Evolutionary conservation across 2,113 vertebrate genomes (phyloP).

Genomic region (Xiphias gladius): DNA sequence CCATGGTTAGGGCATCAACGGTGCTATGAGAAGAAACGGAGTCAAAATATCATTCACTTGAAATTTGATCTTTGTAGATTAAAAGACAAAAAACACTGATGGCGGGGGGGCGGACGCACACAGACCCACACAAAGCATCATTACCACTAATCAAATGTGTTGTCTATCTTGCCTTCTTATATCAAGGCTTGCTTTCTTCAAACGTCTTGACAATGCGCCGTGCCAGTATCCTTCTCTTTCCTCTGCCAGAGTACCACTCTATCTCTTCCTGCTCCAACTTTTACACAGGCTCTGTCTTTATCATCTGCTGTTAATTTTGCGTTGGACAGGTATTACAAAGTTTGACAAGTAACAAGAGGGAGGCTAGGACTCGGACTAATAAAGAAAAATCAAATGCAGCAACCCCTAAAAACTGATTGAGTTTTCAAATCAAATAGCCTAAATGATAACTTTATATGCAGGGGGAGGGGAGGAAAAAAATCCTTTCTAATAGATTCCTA

Average conservation of each 20-base stretch:
- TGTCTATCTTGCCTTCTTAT: neutral
- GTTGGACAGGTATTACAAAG: no score
- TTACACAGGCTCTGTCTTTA: neutral
- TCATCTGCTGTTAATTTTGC: neutral
- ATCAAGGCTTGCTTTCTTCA: neutral
- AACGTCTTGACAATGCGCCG: neutral
- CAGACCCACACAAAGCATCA: no score
- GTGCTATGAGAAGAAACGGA: slow-evolving; percentile 47
- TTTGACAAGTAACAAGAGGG: neutral
- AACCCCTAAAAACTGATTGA: neutral
- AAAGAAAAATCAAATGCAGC: neutral
- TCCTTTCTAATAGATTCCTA: neutral
- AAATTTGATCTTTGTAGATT: neutral
- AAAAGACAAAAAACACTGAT: neutral
- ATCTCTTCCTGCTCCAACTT: neutral
- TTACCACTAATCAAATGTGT: neutral
- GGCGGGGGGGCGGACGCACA: neutral
- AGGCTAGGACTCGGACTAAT: neutral
- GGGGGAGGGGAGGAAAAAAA: neutral
- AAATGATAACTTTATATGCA: neutral
- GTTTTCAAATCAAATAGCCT: neutral
- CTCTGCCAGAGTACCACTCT: neutral
- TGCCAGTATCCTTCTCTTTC: no score
- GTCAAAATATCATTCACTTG: slow-evolving; percentile 17
- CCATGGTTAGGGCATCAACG: slow-evolving; percentile 19